These are phyloP conservation scores for Laothoe populi DNA, from an alignment of 2,888 invertebrate species.

Conservation along the genomic window DNA sequence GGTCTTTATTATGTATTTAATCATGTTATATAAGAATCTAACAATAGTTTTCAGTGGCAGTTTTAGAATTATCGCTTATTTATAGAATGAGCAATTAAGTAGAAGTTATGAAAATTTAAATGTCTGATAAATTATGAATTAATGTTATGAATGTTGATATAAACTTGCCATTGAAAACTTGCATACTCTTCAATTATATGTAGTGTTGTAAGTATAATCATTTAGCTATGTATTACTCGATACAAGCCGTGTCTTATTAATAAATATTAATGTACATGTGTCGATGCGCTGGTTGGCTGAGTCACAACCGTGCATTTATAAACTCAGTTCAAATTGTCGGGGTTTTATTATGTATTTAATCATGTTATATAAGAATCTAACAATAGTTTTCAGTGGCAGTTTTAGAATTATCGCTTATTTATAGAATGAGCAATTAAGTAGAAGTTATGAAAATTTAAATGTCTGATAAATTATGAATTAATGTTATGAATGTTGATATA, in stretches of 20 bases:
- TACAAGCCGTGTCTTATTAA: constrained; percentile 66
- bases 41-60: constrained; percentile 4
- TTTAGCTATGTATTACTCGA: constrained; percentile 44
- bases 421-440: too few species aligned
- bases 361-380: constrained; percentile 1
- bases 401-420: background rate
- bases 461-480: background rate
- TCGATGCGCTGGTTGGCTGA: background rate
- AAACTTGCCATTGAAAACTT: constrained; percentile 29
- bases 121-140: background rate
- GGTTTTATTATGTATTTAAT: constrained; percentile 30
- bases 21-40: background rate
- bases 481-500: constrained; percentile 30
- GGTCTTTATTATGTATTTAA: constrained; percentile 29
- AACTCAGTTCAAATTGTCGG: background rate
- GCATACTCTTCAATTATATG: constrained; percentile 20
- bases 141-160: constrained; percentile 31
- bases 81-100: constrained; percentile 31
- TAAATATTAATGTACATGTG: constrained; percentile 41
- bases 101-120: constrained; percentile 14
- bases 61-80: background rate
- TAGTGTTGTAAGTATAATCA: constrained; percentile 36
- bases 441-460: constrained; percentile 12
- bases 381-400: constrained; percentile 2
- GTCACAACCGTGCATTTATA: background rate